Evolutionary conservation across 2,888 invertebrate species (phyloP), one percentile per base, ranked within the genome.

Genomic region (Lepidonotus clava): DNA sequence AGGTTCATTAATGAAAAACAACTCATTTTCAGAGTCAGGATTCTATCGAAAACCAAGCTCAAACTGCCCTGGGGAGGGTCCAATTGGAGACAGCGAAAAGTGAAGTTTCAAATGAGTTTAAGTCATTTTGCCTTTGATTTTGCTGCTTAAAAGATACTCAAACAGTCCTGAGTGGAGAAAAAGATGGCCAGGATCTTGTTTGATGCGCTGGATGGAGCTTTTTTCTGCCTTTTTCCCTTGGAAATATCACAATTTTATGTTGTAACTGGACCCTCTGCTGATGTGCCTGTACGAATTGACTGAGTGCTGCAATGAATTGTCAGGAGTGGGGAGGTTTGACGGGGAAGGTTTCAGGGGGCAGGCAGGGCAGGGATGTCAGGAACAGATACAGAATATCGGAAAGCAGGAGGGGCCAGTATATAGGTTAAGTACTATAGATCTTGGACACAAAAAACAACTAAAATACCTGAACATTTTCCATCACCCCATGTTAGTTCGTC

Each of bases 161-260:
- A 28, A 11, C 61, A 61, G 28, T 32, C 2, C 28, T 18, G 61
- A n/a, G 61, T 32, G 21, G 24, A 2, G 11, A 28, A 32, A 61
- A 61, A 61, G 28, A 61, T 5, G 53, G 53, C 53, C 53, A 1
- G 61, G 11, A 24, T 61, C 11, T 11, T 61, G 61, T 61, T 61
- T 61, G 61, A 61, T 61, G 61, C 61, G 28, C 61, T 61, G 61
- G 61, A 32, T 61, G 24, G 61, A 2, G 28, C 28, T 14, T 61
- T 61, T 61, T 61, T 61, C 28, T 11, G 6, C 5, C 28, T 14
- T 61, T 61, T 61, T 61, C 28, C 28, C 21, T 1, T 11, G 61
- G 61, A 61, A 61, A 61, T 61, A 61, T 61, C 61, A 61, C 61
- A 61, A 61, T 61, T 61, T 61, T 61, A 24, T 61, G 61, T 61